Base-by-base conservation (phyloP, 2,888 invertebrate genomes). In the Synergus japonicus region DNA sequence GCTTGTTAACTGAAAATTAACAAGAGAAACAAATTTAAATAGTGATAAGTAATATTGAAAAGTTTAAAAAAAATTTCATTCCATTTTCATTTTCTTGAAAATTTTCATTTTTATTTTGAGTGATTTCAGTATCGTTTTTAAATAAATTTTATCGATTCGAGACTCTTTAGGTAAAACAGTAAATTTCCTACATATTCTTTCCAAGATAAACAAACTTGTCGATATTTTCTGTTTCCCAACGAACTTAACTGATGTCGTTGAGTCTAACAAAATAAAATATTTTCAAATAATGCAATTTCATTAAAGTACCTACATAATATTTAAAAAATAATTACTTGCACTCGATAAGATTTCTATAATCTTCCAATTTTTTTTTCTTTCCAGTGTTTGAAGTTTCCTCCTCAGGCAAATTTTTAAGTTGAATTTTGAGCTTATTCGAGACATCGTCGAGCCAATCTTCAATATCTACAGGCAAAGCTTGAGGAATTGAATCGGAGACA, bases 381-480 rank as follows among this genome's bases (percentile, higher is more conserved):
- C 13, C 43, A 3, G 37, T 43, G 18, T 58, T 18, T 9, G 58
- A 58, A 58, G 58, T 29, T 13, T 29, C 8, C 46, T 5, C 44
- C 22, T 15, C 7, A 46, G 69, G 29, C 13, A 15, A 49, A 7
- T 46, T 46, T 22, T 8, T 12, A 29, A 12, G 3, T 15, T 46
- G 10, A 22, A 46, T 54, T 63, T 86, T 85, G 0, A 86, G 81
- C 60, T 86, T 87, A 22, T 82, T 84, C 0, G 86, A 84, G 78
- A 90, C 86, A 22, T 83, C 85, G 54, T 89, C 88, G 67, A 90
- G 79, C 90, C 90, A 89, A 66, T 90, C 88, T 54, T 89, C 89
- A 69, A 88, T 83, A 29, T 89, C 88, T 43, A 87, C 87, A 29
- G 86, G 86, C 69, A 86, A 87, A 7, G 84, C 80, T 64, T 86